phyloP scores from a whole-genome alignment of 2,888 invertebrate species.

The Ernsta delagoae region DNA sequence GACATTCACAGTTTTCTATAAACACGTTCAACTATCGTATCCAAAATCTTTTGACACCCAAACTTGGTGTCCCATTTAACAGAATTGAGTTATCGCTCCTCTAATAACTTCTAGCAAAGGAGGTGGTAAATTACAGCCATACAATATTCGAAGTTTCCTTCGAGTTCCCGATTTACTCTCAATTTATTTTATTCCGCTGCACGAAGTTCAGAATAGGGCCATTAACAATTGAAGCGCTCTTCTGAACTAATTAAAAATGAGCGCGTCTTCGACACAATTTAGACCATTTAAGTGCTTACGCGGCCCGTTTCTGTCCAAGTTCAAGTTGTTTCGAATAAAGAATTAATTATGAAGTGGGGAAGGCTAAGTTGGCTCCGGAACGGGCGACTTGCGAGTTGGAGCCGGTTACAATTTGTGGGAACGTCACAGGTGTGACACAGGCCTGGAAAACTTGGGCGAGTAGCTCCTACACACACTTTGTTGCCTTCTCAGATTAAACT shows the following conservation, averaged over 20 bases:
- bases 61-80: slow-evolving; percentile 21
- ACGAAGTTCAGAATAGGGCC: slow-evolving; percentile 67
- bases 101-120: slow-evolving; percentile 30
- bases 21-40: slow-evolving; percentile 9
- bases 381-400: slow-evolving; percentile 71
- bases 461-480: slow-evolving; percentile 72
- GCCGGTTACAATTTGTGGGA: slow-evolving; percentile 82
- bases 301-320: slow-evolving; percentile 74
- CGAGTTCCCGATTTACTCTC: slow-evolving; percentile 44
- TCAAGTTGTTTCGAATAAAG: slow-evolving; percentile 81
- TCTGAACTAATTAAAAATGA: slow-evolving; percentile 82
- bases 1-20: slow-evolving; percentile 12
- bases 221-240: slow-evolving; percentile 75
- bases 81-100: slow-evolving; percentile 25
- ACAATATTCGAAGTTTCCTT: slow-evolving; percentile 32
- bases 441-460: slow-evolving; percentile 67
- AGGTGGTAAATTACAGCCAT: slow-evolving; percentile 35
- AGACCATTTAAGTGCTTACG: slow-evolving; percentile 82
- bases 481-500: slow-evolving; percentile 80
- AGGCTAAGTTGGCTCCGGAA: slow-evolving; percentile 68
- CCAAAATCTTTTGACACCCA: slow-evolving; percentile 22
- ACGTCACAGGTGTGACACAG: slow-evolving; percentile 76
- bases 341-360: slow-evolving; percentile 82
- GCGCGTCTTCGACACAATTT: slow-evolving; percentile 78
- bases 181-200: slow-evolving; percentile 49